A percentile compares a stretch with the other conserved stretches of the same genome.
Evolutionary conservation across 2,797 vertebrate genomes (phyloP).

Genomic region (Hapalemur alaotrensis): DNA sequence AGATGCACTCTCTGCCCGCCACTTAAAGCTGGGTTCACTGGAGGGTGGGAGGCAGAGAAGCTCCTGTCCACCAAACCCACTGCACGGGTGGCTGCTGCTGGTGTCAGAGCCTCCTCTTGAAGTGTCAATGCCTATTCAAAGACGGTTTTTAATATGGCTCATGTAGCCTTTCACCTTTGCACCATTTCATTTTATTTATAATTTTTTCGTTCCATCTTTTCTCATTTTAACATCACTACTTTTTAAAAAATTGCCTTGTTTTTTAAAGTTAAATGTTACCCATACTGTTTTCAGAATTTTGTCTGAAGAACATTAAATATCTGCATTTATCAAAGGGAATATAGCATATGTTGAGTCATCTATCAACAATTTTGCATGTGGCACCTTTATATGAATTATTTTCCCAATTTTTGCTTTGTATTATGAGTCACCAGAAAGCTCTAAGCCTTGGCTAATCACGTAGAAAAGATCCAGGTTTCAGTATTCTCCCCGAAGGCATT

Average conservation of each 20-base stretch:
- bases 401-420: slow-evolving; percentile 33
- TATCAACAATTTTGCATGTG: slow-evolving; percentile 12
- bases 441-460: neutral
- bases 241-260: neutral
- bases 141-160: neutral
- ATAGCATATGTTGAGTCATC: neutral
- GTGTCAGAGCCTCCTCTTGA: neutral
- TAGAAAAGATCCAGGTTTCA: neutral
- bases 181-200: neutral
- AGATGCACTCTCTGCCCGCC: neutral
- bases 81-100: neutral
- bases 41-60: neutral
- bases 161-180: neutral
- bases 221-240: slow-evolving; percentile 44
- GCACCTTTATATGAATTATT: neutral
- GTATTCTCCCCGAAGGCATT: neutral
- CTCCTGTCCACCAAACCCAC: neutral
- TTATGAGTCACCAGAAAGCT: neutral
- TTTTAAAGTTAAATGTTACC: slow-evolving; percentile 38
- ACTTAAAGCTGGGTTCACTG: neutral
- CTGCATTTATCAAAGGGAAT: slow-evolving; percentile 37
- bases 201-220: neutral
- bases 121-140: neutral
- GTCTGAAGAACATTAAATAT: slow-evolving; percentile 42
- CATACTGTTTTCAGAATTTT: neutral